Evolutionary conservation across 2,113 vertebrate species (phyloP).

Genomic region (Brachirus orientalis): DNA sequence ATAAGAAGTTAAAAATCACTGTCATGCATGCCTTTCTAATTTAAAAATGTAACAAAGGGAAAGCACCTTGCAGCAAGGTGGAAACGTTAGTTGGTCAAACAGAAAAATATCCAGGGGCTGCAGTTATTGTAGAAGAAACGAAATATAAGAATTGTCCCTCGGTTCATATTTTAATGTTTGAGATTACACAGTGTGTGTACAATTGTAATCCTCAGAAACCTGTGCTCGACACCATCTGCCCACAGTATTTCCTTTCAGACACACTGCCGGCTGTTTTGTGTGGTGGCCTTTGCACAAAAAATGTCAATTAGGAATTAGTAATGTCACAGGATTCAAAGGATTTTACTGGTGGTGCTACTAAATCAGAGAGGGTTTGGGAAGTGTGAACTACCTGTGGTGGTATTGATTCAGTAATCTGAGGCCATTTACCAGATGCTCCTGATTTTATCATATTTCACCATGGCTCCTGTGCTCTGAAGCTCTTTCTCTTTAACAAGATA

Average conservation of each 20-base stretch:
- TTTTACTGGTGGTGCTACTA: constrained; percentile 35
- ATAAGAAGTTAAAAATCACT: no score
- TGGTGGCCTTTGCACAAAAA: constrained; percentile 1
- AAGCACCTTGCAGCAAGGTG: background rate
- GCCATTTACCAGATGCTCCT: constrained; percentile 71
- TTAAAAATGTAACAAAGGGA: constrained; percentile 1
- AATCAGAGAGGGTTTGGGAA: constrained; percentile 44
- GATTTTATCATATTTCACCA: constrained; percentile 79
- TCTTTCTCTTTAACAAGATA: constrained; percentile 60
- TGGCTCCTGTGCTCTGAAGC: constrained; percentile 57
- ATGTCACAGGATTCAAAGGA: constrained; percentile 30
- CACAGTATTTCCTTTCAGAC: constrained; percentile 23
- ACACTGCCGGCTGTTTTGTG: background rate
- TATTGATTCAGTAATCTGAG: constrained; percentile 75
- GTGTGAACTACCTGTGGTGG: constrained; percentile 48
- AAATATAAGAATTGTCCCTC: background rate
- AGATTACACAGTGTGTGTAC: background rate
- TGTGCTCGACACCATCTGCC: constrained; percentile 4
- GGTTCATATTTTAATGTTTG: background rate
- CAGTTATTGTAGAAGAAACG: background rate
- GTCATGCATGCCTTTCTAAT: background rate
- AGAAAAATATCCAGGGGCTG: background rate
- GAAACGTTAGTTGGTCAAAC: background rate
- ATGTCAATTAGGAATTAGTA: constrained; percentile 1
- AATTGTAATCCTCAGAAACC: constrained; percentile 4